Conservation (phyloP, 2,797 vertebrate genomes). For the Lagorchestes hirsutus region DNA sequence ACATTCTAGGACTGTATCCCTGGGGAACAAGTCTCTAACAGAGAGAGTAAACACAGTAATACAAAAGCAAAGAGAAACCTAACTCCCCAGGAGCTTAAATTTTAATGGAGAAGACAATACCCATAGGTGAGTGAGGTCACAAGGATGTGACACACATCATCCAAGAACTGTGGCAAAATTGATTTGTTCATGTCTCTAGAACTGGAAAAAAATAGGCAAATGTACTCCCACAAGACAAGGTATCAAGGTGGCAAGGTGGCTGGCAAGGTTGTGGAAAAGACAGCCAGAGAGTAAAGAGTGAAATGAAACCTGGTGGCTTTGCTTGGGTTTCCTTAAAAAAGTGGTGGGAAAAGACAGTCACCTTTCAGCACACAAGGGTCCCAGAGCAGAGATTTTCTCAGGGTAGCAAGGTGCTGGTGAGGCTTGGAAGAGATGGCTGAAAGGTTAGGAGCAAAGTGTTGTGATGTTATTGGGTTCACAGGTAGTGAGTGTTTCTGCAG, state of each 20-base stretch:
- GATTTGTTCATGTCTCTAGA: not conserved
- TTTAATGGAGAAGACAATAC: not conserved
- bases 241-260: not conserved
- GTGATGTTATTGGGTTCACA: not conserved
- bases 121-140: not conserved
- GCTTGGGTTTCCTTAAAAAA: not conserved
- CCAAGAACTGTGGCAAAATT: not conserved
- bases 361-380: not conserved
- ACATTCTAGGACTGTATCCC: not conserved
- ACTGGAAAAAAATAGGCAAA: not conserved
- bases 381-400: not conserved
- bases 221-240: not conserved
- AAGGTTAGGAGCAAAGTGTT: not conserved
- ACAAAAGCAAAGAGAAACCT: not conserved
- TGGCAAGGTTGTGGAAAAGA: not conserved
- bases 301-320: not conserved
- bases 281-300: not conserved
- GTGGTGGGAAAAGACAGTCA: not conserved
- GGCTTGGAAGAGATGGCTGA: not conserved
- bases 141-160: not conserved
- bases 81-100: not conserved
- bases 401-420: not conserved
- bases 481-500: not conserved
- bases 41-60: not conserved
- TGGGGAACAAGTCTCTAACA: not conserved